Conservation (phyloP, 2,888 invertebrate genomes). For the Ceraclea dissimilis region DNA sequence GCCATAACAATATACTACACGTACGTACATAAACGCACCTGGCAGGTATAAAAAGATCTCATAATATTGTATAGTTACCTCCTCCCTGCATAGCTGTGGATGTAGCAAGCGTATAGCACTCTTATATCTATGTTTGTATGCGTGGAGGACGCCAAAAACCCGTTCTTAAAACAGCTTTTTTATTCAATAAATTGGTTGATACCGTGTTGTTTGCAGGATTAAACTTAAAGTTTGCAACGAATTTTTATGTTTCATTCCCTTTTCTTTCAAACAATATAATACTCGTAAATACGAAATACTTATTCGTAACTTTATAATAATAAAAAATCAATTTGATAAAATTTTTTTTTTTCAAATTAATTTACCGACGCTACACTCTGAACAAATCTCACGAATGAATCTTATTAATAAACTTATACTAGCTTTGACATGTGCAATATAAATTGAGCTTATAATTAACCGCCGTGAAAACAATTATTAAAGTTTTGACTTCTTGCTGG, state of each 20-base stretch:
- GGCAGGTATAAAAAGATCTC: too few species aligned
- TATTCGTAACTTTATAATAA: not conserved
- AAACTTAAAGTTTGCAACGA: not conserved
- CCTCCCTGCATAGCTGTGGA: too few species aligned
- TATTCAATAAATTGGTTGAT: not conserved
- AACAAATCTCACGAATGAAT: not conserved
- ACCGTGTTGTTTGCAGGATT: not conserved
- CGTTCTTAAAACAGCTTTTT: not conserved
- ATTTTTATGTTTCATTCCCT: not conserved
- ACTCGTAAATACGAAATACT: not conserved
- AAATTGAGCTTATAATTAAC: too few species aligned
- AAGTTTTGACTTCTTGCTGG: too few species aligned
- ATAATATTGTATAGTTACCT: too few species aligned
- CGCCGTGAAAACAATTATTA: too few species aligned
- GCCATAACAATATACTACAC: too few species aligned
- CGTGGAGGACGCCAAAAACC: slow-evolving; percentile 1
- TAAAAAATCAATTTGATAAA: not conserved
- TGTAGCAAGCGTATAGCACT: too few species aligned
- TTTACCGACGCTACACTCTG: not conserved
- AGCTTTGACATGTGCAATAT: too few species aligned
- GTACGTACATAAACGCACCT: too few species aligned
- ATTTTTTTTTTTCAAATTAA: not conserved
- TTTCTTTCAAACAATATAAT: not conserved
- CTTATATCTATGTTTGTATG: not conserved
- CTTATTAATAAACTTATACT: too few species aligned